Percentiles rank a stretch among this genome's conserved stretches.
Conservation (phyloP, 1,140 invertebrate species). For the Lasioglossum albipes region DNA sequence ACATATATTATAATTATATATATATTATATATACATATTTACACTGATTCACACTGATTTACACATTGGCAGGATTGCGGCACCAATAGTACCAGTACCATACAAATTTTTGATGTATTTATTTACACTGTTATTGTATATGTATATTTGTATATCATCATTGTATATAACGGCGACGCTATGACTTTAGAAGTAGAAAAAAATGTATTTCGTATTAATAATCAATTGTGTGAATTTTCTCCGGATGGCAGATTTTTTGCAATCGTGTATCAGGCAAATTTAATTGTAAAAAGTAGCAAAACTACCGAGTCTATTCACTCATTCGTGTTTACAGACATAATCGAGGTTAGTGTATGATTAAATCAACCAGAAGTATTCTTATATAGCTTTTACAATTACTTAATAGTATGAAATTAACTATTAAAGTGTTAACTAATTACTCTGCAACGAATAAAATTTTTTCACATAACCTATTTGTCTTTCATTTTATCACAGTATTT, state of each 20-base stretch:
- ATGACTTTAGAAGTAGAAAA: constrained; percentile 14
- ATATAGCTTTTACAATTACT: constrained; percentile 16
- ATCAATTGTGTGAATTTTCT: constrained; percentile 75
- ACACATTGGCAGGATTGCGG: constrained; percentile 15
- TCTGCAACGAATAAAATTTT: constrained; percentile 5
- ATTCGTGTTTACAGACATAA: constrained; percentile 70
- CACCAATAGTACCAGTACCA: no score
- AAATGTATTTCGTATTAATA: constrained; percentile 64
- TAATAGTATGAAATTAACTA: background rate
- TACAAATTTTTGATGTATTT: background rate
- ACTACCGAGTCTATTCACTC: constrained; percentile 61
- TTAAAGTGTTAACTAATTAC: constrained; percentile 1
- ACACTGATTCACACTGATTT: no score
- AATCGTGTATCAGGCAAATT: constrained; percentile 69
- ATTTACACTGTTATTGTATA: no score
- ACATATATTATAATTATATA: no score
- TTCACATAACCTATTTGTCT: constrained; percentile 20
- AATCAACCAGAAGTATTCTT: background rate
- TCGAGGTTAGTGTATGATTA: constrained; percentile 72
- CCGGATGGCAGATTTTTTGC: constrained; percentile 72
- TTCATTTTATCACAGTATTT: constrained; percentile 66
- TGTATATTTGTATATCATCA: background rate
- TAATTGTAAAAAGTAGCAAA: constrained; percentile 66
- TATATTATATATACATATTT: no score
- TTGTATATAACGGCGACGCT: background rate